These are phyloP conservation scores for Eulemur macaco DNA, from an alignment of 2,113 vertebrate species.

Conservation along the genomic window DNA sequence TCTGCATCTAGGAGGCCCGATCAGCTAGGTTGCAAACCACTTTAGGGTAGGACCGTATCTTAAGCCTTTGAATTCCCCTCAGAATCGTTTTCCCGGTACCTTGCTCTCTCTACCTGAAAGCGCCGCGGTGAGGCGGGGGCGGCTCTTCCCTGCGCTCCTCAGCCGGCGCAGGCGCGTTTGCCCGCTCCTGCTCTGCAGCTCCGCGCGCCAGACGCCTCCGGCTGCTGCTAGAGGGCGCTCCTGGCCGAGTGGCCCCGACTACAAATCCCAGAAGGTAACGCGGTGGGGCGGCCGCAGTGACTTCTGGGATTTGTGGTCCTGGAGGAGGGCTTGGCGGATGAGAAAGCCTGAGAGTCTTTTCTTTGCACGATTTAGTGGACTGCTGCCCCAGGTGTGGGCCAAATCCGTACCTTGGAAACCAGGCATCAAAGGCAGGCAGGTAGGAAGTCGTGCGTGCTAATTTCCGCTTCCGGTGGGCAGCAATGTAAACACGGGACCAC, in stretches of 20 bases:
- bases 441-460: background rate
- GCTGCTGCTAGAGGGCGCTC: background rate
- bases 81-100: rapidly evolving
- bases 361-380: background rate
- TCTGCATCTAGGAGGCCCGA: background rate
- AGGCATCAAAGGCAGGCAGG: background rate
- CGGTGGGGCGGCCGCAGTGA: background rate
- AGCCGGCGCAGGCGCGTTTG: background rate
- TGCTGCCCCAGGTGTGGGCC: rapidly evolving
- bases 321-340: rapidly evolving
- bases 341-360: background rate
- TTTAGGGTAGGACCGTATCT: too few relatives aligned
- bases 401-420: background rate
- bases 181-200: rapidly evolving
- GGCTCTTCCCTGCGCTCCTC: rapidly evolving
- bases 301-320: constrained; percentile 47
- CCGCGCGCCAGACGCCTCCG: rapidly evolving
- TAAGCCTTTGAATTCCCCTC: background rate
- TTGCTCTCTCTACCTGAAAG: rapidly evolving
- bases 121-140: rapidly evolving
- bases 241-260: background rate
- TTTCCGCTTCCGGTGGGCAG: constrained; percentile 68
- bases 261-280: constrained; percentile 47
- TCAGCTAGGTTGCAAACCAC: too few relatives aligned
- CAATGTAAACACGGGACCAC: constrained; percentile 62